Evolutionary conservation across 1,140 invertebrate species (phyloP).

Genomic region (silkworm (Bombyx mori)): ASM3026992v2 NC_085119.1:5309001-5309500

Average conservation of each 20-base stretch:
- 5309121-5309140: conserved; percentile 60
- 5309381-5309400: no score
- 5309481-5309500: neutral
- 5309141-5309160: conserved; percentile 42
- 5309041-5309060: conserved; percentile 42
- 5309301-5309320: no score
- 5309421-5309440: no score
- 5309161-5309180: conserved; percentile 43
- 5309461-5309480: no score
- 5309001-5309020: conserved; percentile 32
- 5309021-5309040: conserved; percentile 38
- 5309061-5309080: conserved; percentile 56
- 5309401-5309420: no score
- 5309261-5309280: neutral
- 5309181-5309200: conserved; percentile 39
- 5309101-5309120: conserved; percentile 51
- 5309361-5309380: no score
- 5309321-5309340: no score
- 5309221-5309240: no score
- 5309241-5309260: conserved; percentile 49
- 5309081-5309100: conserved; percentile 60
- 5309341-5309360: no score
- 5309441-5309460: no score
- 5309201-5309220: conserved; percentile 49
- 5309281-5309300: no score